phyloP scores from a whole-genome alignment of 2,888 invertebrate species.

The Diarsia dahlii region DNA sequence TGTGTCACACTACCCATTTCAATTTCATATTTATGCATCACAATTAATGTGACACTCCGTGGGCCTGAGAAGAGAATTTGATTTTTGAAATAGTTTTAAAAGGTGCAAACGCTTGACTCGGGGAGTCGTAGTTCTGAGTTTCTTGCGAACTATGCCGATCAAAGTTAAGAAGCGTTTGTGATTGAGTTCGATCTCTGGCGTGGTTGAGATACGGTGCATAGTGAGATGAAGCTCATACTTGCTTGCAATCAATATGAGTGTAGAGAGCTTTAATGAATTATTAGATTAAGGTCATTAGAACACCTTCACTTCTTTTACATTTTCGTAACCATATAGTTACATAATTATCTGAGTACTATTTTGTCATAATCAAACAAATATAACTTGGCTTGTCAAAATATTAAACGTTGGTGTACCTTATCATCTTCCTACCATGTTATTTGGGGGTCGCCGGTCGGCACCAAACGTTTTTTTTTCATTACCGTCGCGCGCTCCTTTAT shows the following conservation, averaged over 20 bases:
- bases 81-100: conserved; percentile 51
- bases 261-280: not conserved
- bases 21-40: not conserved
- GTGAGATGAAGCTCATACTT: conserved; percentile 5
- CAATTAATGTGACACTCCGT: not conserved
- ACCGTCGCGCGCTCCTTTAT: no score
- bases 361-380: not conserved
- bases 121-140: conserved; percentile 11
- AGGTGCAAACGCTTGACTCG: conserved; percentile 29
- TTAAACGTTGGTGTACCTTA: no score
- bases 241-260: not conserved
- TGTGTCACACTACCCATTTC: not conserved
- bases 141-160: conserved; percentile 52
- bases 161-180: conserved; percentile 47
- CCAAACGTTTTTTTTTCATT: no score
- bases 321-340: no score
- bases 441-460: no score
- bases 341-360: no score
- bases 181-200: conserved; percentile 41
- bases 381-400: no score
- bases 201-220: conserved; percentile 10
- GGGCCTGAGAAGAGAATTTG: conserved; percentile 16
- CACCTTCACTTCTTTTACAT: not conserved
- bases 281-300: not conserved
- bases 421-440: no score